phyloP scores from a whole-genome alignment of 1,140 invertebrate genomes.

The Drosophila suzukii region DNA sequence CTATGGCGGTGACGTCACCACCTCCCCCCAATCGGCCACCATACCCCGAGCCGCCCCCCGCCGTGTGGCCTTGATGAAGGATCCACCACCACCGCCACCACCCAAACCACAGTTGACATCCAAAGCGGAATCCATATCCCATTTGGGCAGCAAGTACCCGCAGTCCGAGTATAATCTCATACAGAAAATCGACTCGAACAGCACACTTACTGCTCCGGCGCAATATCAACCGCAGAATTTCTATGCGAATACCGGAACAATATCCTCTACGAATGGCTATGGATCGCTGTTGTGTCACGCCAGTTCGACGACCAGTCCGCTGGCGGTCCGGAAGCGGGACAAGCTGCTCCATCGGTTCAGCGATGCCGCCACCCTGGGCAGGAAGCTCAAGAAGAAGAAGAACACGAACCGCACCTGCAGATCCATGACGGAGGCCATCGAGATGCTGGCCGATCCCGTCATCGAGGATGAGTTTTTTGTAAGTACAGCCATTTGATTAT shows the following conservation, averaged over 20 bases:
- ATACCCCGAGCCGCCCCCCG: conserved; percentile 79
- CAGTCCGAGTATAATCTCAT: conserved; percentile 83
- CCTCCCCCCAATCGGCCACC: conserved; percentile 62
- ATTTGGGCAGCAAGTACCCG: conserved; percentile 76
- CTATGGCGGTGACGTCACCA: conserved; percentile 60
- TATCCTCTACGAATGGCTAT: conserved; percentile 72
- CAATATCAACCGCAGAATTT: conserved; percentile 81
- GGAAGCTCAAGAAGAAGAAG: conserved; percentile 83
- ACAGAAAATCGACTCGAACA: conserved; percentile 78
- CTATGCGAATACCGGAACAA: conserved; percentile 73
- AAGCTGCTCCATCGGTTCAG: conserved; percentile 83
- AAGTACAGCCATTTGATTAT: conserved; percentile 51
- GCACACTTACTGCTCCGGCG: conserved; percentile 69
- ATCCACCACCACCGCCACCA: conserved; percentile 80
- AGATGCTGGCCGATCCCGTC: conserved; percentile 84
- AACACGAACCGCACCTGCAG: conserved; percentile 82
- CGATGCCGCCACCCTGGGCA: conserved; percentile 82
- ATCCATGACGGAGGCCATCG: conserved; percentile 84
- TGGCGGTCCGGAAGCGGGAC: conserved; percentile 78
- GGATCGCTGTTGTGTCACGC: conserved; percentile 77
- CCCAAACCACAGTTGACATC: conserved; percentile 72
- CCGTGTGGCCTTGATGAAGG: conserved; percentile 78
- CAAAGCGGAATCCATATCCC: conserved; percentile 51
- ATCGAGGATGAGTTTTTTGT: conserved; percentile 84
- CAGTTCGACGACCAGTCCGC: conserved; percentile 74